These are phyloP conservation scores for Polydrusus tereticollis DNA, from an alignment of 2,888 invertebrate species.

Conservation along the genomic window DNA sequence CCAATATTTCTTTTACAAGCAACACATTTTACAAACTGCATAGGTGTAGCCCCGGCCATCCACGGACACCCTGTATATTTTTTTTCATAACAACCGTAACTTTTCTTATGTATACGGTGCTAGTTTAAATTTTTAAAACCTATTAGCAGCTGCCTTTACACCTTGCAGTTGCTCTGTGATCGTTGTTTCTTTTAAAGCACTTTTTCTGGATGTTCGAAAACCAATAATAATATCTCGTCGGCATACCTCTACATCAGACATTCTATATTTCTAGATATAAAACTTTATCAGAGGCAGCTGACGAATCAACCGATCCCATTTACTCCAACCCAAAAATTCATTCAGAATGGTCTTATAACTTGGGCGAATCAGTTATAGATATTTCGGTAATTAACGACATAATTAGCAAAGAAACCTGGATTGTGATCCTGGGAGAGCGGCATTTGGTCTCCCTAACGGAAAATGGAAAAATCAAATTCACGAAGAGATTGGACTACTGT, in stretches of 20 bases:
- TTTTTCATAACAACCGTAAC: too few species aligned
- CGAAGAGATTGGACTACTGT: slow-evolving; percentile 87
- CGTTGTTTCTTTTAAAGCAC: too few species aligned
- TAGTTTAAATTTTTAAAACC: too few species aligned
- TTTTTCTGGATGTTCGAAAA: too few species aligned
- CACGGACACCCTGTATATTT: too few species aligned
- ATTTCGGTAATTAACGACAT: slow-evolving; percentile 64
- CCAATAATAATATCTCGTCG: too few species aligned
- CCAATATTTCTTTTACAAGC: too few species aligned
- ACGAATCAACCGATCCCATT: slow-evolving; percentile 72
- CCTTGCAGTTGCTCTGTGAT: too few species aligned
- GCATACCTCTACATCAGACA: not conserved
- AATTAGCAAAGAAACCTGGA: slow-evolving; percentile 75
- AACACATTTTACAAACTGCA: too few species aligned
- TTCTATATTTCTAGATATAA: slow-evolving; percentile 75
- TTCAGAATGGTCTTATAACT: slow-evolving; percentile 85
- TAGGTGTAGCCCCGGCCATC: too few species aligned
- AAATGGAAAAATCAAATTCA: slow-evolving; percentile 83
- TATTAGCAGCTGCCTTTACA: too few species aligned
- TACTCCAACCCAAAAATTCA: slow-evolving; percentile 73
- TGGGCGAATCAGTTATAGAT: slow-evolving; percentile 75
- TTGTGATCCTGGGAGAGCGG: slow-evolving; percentile 87
- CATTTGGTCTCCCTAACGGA: slow-evolving; percentile 86
- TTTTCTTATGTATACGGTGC: too few species aligned
- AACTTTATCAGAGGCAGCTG: slow-evolving; percentile 79